Evolutionary conservation across 2,797 vertebrate species (phyloP).

Genomic region (Heterohyrax brucei): DNA sequence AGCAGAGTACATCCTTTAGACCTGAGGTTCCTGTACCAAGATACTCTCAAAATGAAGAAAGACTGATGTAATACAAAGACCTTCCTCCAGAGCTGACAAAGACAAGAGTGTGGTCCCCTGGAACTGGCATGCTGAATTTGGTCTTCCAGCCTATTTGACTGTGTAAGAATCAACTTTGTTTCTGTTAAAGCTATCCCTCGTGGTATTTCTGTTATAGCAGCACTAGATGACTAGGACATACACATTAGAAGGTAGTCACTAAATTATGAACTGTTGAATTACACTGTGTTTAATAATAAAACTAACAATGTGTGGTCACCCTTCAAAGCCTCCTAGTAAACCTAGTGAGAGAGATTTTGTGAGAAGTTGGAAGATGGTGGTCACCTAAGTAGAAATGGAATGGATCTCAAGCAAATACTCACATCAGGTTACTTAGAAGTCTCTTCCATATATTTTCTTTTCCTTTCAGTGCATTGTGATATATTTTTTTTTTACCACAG

Average conservation of each 20-base stretch:
- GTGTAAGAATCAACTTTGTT: too few relatives aligned
- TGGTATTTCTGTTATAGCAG: too few relatives aligned
- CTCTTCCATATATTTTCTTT: background rate
- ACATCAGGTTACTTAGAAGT: background rate
- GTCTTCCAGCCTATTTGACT: too few relatives aligned
- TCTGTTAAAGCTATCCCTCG: too few relatives aligned
- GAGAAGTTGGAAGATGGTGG: background rate
- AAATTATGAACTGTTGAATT: slow-evolving; percentile 3
- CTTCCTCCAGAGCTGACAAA: too few relatives aligned
- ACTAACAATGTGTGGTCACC: background rate
- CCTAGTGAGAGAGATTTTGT: background rate
- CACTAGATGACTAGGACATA: background rate
- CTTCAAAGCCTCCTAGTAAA: background rate
- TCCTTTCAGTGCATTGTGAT: background rate
- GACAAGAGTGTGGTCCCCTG: too few relatives aligned
- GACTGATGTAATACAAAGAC: too few relatives aligned
- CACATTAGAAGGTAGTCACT: background rate
- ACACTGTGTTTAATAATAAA: background rate
- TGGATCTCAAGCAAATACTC: background rate
- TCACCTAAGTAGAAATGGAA: background rate
- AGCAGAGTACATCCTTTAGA: too few relatives aligned
- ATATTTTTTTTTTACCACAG: background rate
- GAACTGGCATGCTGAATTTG: too few relatives aligned
- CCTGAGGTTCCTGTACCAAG: too few relatives aligned
- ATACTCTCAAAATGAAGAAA: too few relatives aligned